Evolutionary conservation across 2,888 invertebrate genomes (phyloP).

Genomic region (Tipula vernalis): DNA sequence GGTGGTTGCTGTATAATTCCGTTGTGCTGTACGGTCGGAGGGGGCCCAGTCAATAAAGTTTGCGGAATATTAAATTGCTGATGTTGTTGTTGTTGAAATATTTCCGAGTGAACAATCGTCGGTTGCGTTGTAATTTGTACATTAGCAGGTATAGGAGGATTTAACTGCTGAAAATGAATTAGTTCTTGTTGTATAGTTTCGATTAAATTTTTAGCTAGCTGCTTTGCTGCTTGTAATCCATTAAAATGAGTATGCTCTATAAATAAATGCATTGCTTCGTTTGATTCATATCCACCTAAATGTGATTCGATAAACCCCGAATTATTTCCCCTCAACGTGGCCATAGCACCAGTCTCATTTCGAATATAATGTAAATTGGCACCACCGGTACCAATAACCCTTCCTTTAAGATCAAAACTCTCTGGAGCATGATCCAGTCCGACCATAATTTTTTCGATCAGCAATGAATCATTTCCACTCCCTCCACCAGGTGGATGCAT

Average conservation of each 20-base stretch:
- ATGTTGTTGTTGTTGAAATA: slow-evolving; percentile 13
- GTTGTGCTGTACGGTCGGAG: slow-evolving; percentile 14
- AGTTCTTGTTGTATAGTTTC: slow-evolving; percentile 58
- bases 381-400: slow-evolving; percentile 57
- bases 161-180: slow-evolving; percentile 22
- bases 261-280: slow-evolving; percentile 62
- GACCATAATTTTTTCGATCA: slow-evolving; percentile 57
- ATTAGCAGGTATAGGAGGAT: slow-evolving; percentile 13
- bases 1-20: slow-evolving; percentile 7
- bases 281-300: slow-evolving; percentile 42
- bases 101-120: neutral
- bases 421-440: slow-evolving; percentile 66
- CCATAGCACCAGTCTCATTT: slow-evolving; percentile 61
- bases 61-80: slow-evolving; percentile 22
- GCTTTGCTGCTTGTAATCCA: slow-evolving; percentile 45
- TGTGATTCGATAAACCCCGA: slow-evolving; percentile 45
- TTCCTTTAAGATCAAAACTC: slow-evolving; percentile 60
- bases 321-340: slow-evolving; percentile 57
- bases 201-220: slow-evolving; percentile 61
- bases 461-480: slow-evolving; percentile 15
- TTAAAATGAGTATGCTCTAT: slow-evolving; percentile 60
- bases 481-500: neutral
- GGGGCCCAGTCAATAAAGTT: slow-evolving; percentile 20
- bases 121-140: slow-evolving; percentile 13
- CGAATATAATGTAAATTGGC: slow-evolving; percentile 65